Percentiles rank a stretch among this genome's conserved stretches.
Evolutionary conservation across 2,113 vertebrate species (phyloP).

Genomic region (Sisor rabdophorus): DNA sequence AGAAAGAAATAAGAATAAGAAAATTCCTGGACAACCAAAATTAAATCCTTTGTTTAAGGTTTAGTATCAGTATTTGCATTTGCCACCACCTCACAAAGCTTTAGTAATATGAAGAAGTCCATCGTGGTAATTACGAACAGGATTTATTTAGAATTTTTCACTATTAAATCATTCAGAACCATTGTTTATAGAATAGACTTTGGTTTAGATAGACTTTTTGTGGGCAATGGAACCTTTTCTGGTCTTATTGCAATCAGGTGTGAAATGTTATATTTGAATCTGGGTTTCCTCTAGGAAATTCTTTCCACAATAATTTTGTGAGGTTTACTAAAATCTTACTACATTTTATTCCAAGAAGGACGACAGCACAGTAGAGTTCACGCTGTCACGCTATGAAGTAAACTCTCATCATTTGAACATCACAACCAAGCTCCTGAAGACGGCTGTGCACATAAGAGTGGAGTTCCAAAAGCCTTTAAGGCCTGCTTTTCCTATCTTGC

Average conservation of each 20-base stretch:
- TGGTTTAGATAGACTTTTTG: neutral
- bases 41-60: no score
- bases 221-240: neutral
- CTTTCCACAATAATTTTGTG: no score
- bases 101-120: neutral
- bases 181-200: neutral
- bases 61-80: neutral
- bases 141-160: neutral
- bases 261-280: neutral
- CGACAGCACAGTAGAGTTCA: constrained; percentile 7
- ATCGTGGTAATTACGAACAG: neutral
- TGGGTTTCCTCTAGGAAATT: neutral
- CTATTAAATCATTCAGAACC: neutral
- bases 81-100: no score
- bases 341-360: constrained; percentile 41
- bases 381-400: constrained; percentile 56
- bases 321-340: neutral
- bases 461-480: constrained; percentile 52
- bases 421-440: constrained; percentile 58
- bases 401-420: constrained; percentile 72
- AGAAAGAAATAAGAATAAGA: neutral
- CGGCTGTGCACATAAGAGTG: constrained; percentile 66
- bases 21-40: no score
- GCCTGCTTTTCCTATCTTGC: constrained; percentile 69
- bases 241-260: neutral